Evolutionary conservation across 1,140 invertebrate species (phyloP).

Genomic region (Caenorhabditis brenneri): DNA sequence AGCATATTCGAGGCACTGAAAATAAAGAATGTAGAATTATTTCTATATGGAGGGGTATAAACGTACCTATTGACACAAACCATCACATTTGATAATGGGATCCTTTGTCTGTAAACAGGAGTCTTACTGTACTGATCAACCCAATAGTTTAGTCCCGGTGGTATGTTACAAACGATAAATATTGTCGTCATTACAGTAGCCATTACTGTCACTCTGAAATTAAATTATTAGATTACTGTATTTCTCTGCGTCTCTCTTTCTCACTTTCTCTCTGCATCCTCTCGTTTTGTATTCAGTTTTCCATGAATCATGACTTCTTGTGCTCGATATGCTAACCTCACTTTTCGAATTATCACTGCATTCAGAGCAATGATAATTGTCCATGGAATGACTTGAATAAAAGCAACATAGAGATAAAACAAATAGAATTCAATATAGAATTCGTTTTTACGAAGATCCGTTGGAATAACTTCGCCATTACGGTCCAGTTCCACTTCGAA

Average conservation of each 20-base stretch:
- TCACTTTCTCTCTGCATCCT: constrained; percentile 38
- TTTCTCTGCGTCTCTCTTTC: background rate
- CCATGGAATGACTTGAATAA: constrained; percentile 64
- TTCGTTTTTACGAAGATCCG: constrained; percentile 61
- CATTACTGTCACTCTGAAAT: constrained; percentile 65
- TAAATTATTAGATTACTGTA: background rate
- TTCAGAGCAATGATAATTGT: constrained; percentile 66
- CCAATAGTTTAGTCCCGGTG: constrained; percentile 64
- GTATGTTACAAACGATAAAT: constrained; percentile 65
- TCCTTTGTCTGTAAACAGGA: constrained; percentile 50
- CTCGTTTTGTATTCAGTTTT: constrained; percentile 58
- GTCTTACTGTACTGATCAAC: constrained; percentile 61
- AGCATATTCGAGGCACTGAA: constrained; percentile 49
- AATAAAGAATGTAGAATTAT: background rate
- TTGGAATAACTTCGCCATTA: constrained; percentile 59
- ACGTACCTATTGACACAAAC: constrained; percentile 67
- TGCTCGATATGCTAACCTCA: constrained; percentile 58
- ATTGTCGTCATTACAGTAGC: constrained; percentile 62
- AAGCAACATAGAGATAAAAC: constrained; percentile 57
- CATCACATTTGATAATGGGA: constrained; percentile 66
- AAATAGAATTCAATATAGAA: constrained; percentile 64
- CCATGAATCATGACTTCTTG: constrained; percentile 54
- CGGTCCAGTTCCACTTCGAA: constrained; percentile 64
- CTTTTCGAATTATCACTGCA: constrained; percentile 56
- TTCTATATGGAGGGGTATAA: background rate